phyloP scores from a whole-genome alignment of 2,797 vertebrate genomes.

The Aratinga solstitialis region DNA sequence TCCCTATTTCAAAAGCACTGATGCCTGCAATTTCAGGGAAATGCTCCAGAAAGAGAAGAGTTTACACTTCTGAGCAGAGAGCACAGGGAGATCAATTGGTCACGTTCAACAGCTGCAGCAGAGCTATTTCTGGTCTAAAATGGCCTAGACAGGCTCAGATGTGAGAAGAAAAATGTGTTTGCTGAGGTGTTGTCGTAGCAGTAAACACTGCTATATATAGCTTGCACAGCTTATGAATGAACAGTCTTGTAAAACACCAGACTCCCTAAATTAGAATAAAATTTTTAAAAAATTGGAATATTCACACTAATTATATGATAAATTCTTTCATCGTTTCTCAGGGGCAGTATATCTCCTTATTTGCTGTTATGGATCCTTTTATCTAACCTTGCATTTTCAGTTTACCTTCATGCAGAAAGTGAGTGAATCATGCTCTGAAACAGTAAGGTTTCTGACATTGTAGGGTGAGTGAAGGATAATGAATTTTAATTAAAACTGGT shows the following conservation, averaged over 20 bases:
- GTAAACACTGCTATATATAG: neutral
- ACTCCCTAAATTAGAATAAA: neutral
- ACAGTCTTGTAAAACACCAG: neutral
- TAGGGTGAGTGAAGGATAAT: neutral
- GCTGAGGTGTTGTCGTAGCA: neutral
- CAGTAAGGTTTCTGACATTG: neutral
- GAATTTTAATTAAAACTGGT: neutral
- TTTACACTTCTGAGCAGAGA: neutral
- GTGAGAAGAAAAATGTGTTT: constrained; percentile 4
- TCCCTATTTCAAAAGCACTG: neutral
- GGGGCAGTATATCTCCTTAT: neutral
- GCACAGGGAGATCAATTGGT: neutral
- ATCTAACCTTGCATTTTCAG: neutral
- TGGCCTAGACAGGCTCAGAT: neutral
- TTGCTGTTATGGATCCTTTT: neutral
- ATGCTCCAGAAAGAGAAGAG: neutral
- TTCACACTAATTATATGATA: neutral
- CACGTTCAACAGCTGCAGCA: constrained; percentile 27
- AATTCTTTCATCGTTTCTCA: neutral
- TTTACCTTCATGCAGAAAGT: neutral
- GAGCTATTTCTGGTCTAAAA: constrained; percentile 48
- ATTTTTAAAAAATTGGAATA: neutral
- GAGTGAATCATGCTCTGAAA: neutral
- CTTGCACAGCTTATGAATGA: neutral
- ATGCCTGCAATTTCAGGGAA: neutral